These are phyloP conservation scores for Dromococcyx pavoninus DNA, from an alignment of 2,797 vertebrate genomes.

Conservation along the genomic window DNA sequence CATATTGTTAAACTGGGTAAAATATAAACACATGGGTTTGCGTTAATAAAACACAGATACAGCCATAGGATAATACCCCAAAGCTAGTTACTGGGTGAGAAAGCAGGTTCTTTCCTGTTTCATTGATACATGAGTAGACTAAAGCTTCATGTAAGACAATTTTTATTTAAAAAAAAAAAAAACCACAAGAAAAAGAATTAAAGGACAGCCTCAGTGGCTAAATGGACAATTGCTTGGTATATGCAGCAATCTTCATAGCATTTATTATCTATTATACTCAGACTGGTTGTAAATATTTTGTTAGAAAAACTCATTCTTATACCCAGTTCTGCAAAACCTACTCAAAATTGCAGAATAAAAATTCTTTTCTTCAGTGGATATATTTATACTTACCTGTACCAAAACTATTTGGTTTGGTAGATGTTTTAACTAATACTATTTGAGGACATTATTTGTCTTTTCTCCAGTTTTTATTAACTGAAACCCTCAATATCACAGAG, in stretches of 20 bases:
- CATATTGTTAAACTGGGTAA: conserved; percentile 95
- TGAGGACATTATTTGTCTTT: neutral
- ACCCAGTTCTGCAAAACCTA: neutral
- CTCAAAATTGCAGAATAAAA: neutral
- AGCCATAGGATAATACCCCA: neutral
- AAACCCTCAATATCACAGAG: neutral
- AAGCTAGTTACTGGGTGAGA: neutral
- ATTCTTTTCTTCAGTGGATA: neutral
- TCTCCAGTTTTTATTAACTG: neutral
- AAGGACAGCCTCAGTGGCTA: neutral
- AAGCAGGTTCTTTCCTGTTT: neutral
- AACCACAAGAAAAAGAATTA: too few relatives aligned
- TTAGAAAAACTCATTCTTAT: neutral
- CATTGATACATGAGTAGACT: neutral
- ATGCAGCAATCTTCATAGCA: neutral
- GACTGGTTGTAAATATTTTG: neutral
- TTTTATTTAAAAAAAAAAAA: too few relatives aligned
- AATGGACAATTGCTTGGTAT: neutral
- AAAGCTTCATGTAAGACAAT: neutral
- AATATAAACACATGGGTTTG: neutral
- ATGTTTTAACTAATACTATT: neutral
- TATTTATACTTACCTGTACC: neutral
- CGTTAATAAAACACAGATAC: neutral
- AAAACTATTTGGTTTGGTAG: neutral
- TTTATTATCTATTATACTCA: neutral